phyloP scores from a whole-genome alignment of 1,140 invertebrate genomes.

The Pseudomyrmex gracilis region DNA sequence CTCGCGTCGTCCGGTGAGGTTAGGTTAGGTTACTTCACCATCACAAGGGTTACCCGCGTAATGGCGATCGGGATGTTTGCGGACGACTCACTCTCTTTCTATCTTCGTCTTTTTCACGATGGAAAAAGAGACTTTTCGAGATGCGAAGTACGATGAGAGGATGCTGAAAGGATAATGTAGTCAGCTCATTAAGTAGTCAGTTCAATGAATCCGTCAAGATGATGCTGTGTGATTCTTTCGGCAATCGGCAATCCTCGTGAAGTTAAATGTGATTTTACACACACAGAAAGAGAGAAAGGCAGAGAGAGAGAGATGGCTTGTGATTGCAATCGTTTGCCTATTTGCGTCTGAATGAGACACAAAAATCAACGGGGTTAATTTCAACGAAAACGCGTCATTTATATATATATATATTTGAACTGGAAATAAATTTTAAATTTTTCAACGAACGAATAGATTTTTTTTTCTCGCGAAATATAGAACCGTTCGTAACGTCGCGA shows the following conservation, averaged over 20 bases:
- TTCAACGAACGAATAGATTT: not conserved
- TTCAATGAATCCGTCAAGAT: constrained; percentile 44
- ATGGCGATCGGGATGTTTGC: constrained; percentile 53
- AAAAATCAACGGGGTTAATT: not conserved
- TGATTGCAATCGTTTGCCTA: not conserved
- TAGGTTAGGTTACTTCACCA: constrained; percentile 11
- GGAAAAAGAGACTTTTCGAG: not conserved
- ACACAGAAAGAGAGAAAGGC: not conserved
- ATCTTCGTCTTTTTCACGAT: not conserved
- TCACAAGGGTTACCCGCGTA: constrained; percentile 30
- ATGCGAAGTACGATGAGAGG: not conserved
- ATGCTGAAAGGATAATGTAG: constrained; percentile 45
- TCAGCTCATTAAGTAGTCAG: constrained; percentile 35
- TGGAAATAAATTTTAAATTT: not conserved
- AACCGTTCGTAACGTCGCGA: too few species aligned
- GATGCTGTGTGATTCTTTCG: constrained; percentile 16
- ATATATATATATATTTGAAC: not conserved
- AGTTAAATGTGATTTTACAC: constrained; percentile 28
- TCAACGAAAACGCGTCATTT: not conserved
- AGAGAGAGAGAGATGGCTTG: not conserved
- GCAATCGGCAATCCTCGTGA: not conserved
- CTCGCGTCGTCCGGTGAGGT: not conserved
- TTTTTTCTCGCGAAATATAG: not conserved
- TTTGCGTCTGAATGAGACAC: not conserved
- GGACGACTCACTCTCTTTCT: not conserved